Evolutionary conservation across 2,888 invertebrate species (phyloP).

Genomic region (Camptogramma bilineatum): DNA sequence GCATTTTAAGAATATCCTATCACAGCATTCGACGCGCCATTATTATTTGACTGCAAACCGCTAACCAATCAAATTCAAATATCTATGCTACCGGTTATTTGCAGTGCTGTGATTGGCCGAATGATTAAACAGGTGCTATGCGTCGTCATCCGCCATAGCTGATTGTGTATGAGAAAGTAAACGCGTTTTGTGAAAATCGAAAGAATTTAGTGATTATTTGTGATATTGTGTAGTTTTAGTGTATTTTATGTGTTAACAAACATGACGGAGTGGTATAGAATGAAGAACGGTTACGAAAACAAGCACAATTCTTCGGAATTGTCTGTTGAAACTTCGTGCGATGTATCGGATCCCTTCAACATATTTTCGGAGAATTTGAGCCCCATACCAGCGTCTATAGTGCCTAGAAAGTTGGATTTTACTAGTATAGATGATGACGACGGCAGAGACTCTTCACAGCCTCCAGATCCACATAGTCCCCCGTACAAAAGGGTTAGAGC

Average conservation of each 20-base stretch:
- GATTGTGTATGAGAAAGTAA: conserved; percentile 70
- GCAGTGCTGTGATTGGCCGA: conserved; percentile 65
- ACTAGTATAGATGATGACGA: conserved; percentile 76
- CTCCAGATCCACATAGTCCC: conserved; percentile 74
- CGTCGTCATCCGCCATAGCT: conserved; percentile 84
- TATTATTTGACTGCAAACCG: conserved; percentile 60
- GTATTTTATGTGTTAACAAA: conserved; percentile 64
- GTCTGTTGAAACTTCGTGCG: conserved; percentile 86
- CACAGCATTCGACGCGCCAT: conserved; percentile 41
- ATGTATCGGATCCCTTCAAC: conserved; percentile 87
- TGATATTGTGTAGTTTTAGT: conserved; percentile 64
- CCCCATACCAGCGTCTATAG: conserved; percentile 81
- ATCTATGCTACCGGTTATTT: conserved; percentile 76
- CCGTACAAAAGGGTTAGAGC: conserved; percentile 87
- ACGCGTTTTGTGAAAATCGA: conserved; percentile 67
- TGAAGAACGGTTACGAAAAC: conserved; percentile 69
- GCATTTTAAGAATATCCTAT: conserved; percentile 52
- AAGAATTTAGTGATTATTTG: conserved; percentile 59
- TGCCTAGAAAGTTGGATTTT: conserved; percentile 87
- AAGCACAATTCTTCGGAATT: conserved; percentile 82
- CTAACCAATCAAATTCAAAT: conserved; percentile 64
- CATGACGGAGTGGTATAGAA: conserved; percentile 80
- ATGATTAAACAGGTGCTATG: conserved; percentile 78
- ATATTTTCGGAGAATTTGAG: conserved; percentile 86
- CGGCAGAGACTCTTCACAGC: conserved; percentile 65